Evolutionary conservation across 2,797 vertebrate species (phyloP), one percentile per base, ranked within the genome.

Genomic region (Gastrophryne carolinensis): DNA sequence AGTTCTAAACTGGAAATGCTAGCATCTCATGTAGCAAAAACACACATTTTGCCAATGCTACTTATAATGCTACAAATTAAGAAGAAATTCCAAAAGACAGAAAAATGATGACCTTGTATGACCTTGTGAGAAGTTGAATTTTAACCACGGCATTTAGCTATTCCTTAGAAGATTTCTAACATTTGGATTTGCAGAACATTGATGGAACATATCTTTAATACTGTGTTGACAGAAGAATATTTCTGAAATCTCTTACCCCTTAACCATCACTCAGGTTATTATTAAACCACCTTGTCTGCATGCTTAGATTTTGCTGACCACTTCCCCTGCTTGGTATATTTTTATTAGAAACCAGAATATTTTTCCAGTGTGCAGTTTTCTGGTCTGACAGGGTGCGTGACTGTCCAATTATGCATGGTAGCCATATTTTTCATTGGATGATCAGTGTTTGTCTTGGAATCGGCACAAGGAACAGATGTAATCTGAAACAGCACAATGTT

Each of bases 261-360:
- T 29, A 73, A 35, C 23, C 61, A 54, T 24, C 24, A 29, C 52
- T 69, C n/a, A 30, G 8, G 27, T 82, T 26, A 24, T 72, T 85
- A 82, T 87, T 85, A 86, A 83, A 87, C 78, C 73, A 71, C 41
- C 61, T 82, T 74, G 71, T 82, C 81, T 82, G 82, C 17, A 64
- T 73, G 75, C 78, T 80, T 67, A 72, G 79, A 77, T 80, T 81
- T 78, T 93, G 91, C 91, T 90, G 92, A 90, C 91, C 91, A 92
- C 91, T 95, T 97, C 94, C 94, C 94, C 87, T 87, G 84, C 86
- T 83, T 83, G 87, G 91, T 97, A 97, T 97, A 92, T 97, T 96
- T 97, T 94, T 92, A 91, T 96, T 96, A 91, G 91, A 92, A 93
- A 90, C 88, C 89, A 91, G 84, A 87, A 87, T 90, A 91, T 93